Base-by-base conservation (phyloP, 2,113 vertebrate genomes). In the Rhegmatorhina hoffmannsi region DNA sequence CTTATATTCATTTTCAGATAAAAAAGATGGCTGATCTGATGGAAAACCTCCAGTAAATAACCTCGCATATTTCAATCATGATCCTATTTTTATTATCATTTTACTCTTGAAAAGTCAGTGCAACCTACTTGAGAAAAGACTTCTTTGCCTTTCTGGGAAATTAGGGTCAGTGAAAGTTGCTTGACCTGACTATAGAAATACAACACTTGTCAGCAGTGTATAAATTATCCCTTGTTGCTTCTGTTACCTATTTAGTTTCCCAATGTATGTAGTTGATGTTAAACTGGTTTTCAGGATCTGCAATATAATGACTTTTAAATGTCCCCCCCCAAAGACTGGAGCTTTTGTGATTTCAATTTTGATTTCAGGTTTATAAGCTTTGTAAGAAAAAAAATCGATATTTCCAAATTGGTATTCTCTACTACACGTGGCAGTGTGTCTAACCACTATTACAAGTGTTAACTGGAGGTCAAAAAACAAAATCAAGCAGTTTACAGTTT, bases 1-100 rank as follows among this genome's bases (percentile, higher is more conserved):
- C 55, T 87, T 16, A 4, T 43, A 66, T 89, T 94, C 52, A 46
- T 94, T 84, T 87, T 91, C 83, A 84, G 62, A 89, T 73, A 50
- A 52, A 93, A 93, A 94, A 53, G 10, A 50, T 55, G 73, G n/a
- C 34, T 85, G 31, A 74, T 92, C 68, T 92, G 25, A 53, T 83
- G 46, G 76, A 94, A 96, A 96, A 50, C 15, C 29, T 92, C 49
- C 73, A 63, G 12, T 77, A 94, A 93, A 77, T 95, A 76, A 56
- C 26, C 59, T 93, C 83, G 21, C 23, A 86, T 43, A 1, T 91
- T 95, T 58, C 33, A 91, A 91, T 69, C 31, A 77, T 8, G 6
- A 2, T 93, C 24, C 59, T 89, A 68, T 11, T 80, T 91, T 96
- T 76, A 19, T 84, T 87, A 86, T 38, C 55, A 34, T 80, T 90